Evolutionary conservation across 2,888 invertebrate genomes (phyloP).

Genomic region (Geotrupes spiniger): DNA sequence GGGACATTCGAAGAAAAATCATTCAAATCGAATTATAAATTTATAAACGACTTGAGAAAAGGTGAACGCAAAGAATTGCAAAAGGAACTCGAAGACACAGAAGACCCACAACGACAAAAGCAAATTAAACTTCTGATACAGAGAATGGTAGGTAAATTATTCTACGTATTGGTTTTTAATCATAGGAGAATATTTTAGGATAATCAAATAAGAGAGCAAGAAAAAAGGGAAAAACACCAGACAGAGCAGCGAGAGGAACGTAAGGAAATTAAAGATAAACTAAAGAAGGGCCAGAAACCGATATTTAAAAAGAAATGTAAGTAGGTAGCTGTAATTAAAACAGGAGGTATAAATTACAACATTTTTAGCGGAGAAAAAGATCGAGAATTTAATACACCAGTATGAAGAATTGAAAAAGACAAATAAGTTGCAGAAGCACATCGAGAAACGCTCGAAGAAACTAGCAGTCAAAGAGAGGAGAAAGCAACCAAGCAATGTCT

Average conservation of each 20-base stretch:
- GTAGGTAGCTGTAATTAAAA: conserved; percentile 30
- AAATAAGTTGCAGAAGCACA: conserved; percentile 76
- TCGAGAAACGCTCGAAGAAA: conserved; percentile 78
- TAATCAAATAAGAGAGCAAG: conserved; percentile 72
- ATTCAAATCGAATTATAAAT: conserved; percentile 76
- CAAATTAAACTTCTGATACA: conserved; percentile 71
- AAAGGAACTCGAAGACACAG: conserved; percentile 59
- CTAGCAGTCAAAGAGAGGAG: conserved; percentile 50
- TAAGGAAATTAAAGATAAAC: conserved; percentile 56
- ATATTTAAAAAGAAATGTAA: conserved; percentile 72
- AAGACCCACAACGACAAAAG: conserved; percentile 60
- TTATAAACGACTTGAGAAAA: conserved; percentile 67
- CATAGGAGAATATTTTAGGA: conserved; percentile 50
- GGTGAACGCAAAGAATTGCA: conserved; percentile 67
- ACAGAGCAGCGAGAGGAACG: conserved; percentile 56
- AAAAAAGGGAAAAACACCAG: conserved; percentile 57
- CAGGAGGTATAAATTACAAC: conserved; percentile 1
- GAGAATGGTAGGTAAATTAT: conserved; percentile 55
- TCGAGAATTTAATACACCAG: conserved; percentile 72
- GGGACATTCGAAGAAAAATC: conserved; percentile 73
- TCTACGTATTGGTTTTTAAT: neutral
- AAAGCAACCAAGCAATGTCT: conserved; percentile 9
- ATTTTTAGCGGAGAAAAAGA: conserved; percentile 70
- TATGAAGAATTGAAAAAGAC: conserved; percentile 76
- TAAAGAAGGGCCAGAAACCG: conserved; percentile 69